A percentile compares a stretch with the other conserved stretches of the same genome.
These are phyloP conservation scores for Nannoperca obscura DNA, from an alignment of 2,797 vertebrate genomes.

Conservation along the genomic window DNA sequence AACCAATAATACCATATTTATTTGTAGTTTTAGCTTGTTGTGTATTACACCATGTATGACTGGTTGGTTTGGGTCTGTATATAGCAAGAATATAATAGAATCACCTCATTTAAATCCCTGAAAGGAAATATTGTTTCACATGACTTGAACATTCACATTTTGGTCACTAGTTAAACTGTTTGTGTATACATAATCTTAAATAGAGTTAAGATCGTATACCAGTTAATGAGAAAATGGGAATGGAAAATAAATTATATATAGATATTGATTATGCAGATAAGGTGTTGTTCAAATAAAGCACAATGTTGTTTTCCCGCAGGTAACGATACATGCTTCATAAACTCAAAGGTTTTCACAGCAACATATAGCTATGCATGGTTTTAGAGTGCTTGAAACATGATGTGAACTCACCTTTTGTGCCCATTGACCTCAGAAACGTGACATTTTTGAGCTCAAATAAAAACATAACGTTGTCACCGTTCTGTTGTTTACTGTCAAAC, in stretches of 20 bases:
- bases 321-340: constrained; percentile 44
- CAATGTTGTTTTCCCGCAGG: constrained; percentile 63
- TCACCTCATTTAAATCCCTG: constrained; percentile 37
- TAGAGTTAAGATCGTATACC: constrained; percentile 42
- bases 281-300: constrained; percentile 68
- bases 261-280: constrained; percentile 45
- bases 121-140: constrained; percentile 59
- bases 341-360: constrained; percentile 52
- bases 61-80: constrained; percentile 63
- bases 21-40: constrained; percentile 53
- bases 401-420: constrained; percentile 83
- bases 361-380: constrained; percentile 78
- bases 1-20: constrained; percentile 46
- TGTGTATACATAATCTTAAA: constrained; percentile 53
- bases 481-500: constrained; percentile 35
- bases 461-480: constrained; percentile 55
- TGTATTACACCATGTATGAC: constrained; percentile 52
- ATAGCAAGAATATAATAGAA: constrained; percentile 64
- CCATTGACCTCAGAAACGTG: constrained; percentile 64
- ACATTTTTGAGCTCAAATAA: constrained; percentile 77
- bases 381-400: constrained; percentile 69
- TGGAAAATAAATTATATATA: too few relatives aligned
- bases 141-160: constrained; percentile 58
- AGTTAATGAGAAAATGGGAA: constrained; percentile 5
- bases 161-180: constrained; percentile 41